Conservation (phyloP, 2,797 vertebrate species). For the Prionace glauca region DNA sequence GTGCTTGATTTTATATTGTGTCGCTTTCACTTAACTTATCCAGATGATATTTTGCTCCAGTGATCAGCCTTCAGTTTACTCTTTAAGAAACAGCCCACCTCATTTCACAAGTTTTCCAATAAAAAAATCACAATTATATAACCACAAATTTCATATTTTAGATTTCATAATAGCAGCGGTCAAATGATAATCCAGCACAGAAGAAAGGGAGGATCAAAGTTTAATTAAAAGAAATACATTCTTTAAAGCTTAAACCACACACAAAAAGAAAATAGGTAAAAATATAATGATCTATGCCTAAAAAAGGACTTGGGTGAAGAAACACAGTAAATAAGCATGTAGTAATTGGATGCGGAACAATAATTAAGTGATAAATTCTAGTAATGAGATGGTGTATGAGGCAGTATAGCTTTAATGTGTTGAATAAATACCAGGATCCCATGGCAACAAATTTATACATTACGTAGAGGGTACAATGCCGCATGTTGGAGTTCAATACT, state of each 20-base stretch:
- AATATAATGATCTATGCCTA: neutral
- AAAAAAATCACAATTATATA: neutral
- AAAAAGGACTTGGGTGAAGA: neutral
- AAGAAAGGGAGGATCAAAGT: neutral
- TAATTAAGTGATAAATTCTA: slow-evolving; percentile 10
- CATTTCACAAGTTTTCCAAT: neutral
- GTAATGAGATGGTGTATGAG: neutral
- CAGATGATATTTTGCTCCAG: neutral
- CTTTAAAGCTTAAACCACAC: neutral
- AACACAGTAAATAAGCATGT: neutral
- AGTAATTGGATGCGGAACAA: neutral
- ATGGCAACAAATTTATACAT: neutral
- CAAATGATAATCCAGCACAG: neutral
- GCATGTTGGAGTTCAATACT: neutral
- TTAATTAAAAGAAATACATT: neutral
- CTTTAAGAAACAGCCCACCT: neutral
- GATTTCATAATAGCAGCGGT: neutral
- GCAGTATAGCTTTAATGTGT: neutral
- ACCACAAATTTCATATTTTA: neutral
- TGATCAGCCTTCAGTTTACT: neutral
- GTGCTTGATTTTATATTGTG: neutral
- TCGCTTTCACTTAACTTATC: neutral
- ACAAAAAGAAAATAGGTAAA: neutral
- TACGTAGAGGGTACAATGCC: neutral
- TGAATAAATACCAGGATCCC: neutral